Base-by-base conservation (phyloP, 1,140 invertebrate species). In the Aphis gossypii region DNA sequence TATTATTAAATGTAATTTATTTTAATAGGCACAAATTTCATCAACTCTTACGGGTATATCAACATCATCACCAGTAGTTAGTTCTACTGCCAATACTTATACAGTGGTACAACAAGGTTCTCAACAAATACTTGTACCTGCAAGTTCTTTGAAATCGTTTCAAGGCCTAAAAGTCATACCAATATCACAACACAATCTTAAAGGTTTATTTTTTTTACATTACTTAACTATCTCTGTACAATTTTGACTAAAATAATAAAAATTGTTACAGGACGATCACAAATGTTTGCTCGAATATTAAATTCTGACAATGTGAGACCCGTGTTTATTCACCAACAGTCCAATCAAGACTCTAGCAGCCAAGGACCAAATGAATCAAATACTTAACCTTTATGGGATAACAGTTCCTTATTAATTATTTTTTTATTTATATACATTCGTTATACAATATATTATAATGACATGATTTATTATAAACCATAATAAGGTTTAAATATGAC, bases 161-260 rank as follows among this genome's bases (percentile, higher is more conserved):
- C 97, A 97, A 94, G 96, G 96, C 1, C 95, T 97, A 21, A 97
- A 97, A 95, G 97, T 97, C 46, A 97, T 97, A 92, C 96, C 96
- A 1, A 30, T 95, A 38, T 96, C 96, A 20, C 95, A 96, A 1
- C 93, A 94, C 54, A 86, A 86, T 44, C 41, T 48, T 38, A 90
- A 88, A 83, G 68, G 76, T 87, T n/a, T 54, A 51, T 46, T 44
- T 35, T 41, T 93, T 46, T 89, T 88, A 11, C 35, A 51, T 76
- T 46, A 84, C 4, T 84, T 25, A 44, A 9, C 21, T 14, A 84
- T 89, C 1, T 54, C 35, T 54, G 21, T 3, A 38, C 7, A 88
- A 21, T 54, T 56, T 90, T 60, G 9, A 21, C 38, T 68, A 1
- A 7, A 46, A 68, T 44, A 23, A 51, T 20, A 1, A 41, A 51